Evolutionary conservation across 2,113 vertebrate species (phyloP), one percentile per base, ranked within the genome.

Genomic region (Paedocypris sp.): DNA sequence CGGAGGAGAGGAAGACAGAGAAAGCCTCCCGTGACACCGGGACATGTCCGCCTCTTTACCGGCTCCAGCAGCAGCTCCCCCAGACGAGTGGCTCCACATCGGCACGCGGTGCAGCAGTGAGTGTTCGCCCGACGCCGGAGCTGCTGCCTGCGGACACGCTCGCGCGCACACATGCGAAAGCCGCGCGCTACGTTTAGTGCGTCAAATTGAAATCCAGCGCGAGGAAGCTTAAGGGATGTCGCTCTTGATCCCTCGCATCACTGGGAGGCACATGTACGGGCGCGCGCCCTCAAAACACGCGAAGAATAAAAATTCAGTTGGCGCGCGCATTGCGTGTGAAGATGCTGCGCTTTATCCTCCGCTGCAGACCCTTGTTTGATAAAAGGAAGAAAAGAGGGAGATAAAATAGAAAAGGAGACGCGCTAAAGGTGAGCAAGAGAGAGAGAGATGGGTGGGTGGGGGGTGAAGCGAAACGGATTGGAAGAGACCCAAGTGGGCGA

Each of bases 1-100:
- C 41, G 66, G 52, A 58, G 66, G 39, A 58, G 39, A 58, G 54
- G 54, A 58, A 58, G 54, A 31, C 54, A 68, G 47, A 9, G 39
- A 68, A 59, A 53, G 42, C 39, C 56, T 70, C 28, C 62, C 22
- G 62, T 28, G 59, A 62, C 43, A 16, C 49, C 61, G 62, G 62
- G 62, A 60, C 68, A 61, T 62, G 25, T 65, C 43, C 62, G 50
- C 53, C 61, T 36, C 22, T 47, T 61, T n/a, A 45, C 29, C 26
- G 49, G 62, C 57, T 62, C 43, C 39, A 39, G 16, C 25, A 43
- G 54, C 16, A 36, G 26, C 23, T 13, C 36, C 23, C 19, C 23
- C 52, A 56, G 54, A 58, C 54, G 39, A 42, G 54, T 18, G 41
- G 38, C 12, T 42, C 53, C 25, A 57, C 53, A 57, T 20, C 42